These are phyloP conservation scores for Columba janthina DNA, from an alignment of 2,113 vertebrate genomes.

Conservation along the genomic window DNA sequence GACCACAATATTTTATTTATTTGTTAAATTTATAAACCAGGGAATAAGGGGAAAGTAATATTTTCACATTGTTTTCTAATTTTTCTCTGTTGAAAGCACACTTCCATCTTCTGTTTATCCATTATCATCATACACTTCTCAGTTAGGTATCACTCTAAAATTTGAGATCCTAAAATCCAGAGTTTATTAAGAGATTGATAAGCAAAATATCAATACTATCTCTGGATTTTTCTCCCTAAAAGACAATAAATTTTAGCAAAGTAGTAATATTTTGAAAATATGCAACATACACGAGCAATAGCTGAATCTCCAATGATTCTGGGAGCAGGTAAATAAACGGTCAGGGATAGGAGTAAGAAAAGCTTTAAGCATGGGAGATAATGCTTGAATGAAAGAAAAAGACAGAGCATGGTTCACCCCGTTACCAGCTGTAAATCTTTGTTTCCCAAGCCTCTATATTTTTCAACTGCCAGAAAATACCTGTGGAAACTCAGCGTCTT, in stretches of 20 bases:
- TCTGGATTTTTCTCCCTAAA: background rate
- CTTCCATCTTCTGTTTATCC: background rate
- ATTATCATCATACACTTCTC: background rate
- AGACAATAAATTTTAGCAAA: background rate
- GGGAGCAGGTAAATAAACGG: background rate
- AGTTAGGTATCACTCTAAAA: background rate
- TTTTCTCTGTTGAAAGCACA: background rate
- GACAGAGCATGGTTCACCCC: background rate
- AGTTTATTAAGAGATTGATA: background rate
- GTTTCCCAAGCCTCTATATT: background rate
- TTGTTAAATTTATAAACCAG: background rate
- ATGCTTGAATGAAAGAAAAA: background rate
- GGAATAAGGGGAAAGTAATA: background rate
- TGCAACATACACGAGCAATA: background rate
- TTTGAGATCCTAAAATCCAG: background rate
- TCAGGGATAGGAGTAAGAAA: background rate
- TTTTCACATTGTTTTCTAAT: background rate
- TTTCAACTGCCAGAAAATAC: background rate
- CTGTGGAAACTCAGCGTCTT: background rate
- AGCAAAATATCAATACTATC: background rate
- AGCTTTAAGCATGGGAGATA: background rate
- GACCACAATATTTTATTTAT: background rate
- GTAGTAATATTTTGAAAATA: background rate
- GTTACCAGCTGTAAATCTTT: rapidly evolving
- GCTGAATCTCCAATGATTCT: background rate